phyloP scores from a whole-genome alignment of 2,113 vertebrate genomes.

The Mustela nigripes region DNA sequence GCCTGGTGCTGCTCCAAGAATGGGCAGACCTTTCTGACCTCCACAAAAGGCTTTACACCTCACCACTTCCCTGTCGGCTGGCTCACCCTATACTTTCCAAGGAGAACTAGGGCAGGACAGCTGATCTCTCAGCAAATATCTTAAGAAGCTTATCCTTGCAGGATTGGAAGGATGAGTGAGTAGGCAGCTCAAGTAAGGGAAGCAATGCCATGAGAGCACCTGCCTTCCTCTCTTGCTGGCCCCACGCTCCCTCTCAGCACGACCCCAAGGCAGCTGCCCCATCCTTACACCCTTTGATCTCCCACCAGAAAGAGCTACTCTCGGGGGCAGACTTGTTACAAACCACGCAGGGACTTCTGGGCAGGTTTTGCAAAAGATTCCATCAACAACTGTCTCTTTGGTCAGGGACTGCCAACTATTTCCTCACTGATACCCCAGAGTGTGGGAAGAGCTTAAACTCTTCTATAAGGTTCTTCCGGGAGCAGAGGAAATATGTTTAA shows the following conservation, averaged over 20 bases:
- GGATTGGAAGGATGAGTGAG: background rate
- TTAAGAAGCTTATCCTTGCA: constrained; percentile 31
- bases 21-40: background rate
- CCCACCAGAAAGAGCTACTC: background rate
- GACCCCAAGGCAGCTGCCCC: background rate
- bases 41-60: background rate
- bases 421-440: background rate
- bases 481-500: background rate
- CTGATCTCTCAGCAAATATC: background rate
- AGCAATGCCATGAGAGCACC: no score
- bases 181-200: background rate
- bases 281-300: background rate
- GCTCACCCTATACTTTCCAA: background rate
- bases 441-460: background rate
- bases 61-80: background rate
- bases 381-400: background rate
- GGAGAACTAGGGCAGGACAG: constrained; percentile 8
- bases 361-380: background rate
- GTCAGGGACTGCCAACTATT: background rate
- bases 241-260: background rate
- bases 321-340: background rate
- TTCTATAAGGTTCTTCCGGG: background rate
- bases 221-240: background rate
- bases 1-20: background rate
- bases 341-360: background rate